Percentiles rank a stretch among this genome's conserved stretches.
phyloP scores from a whole-genome alignment of 2,888 invertebrate species.

The Invenusta paracnida region DNA sequence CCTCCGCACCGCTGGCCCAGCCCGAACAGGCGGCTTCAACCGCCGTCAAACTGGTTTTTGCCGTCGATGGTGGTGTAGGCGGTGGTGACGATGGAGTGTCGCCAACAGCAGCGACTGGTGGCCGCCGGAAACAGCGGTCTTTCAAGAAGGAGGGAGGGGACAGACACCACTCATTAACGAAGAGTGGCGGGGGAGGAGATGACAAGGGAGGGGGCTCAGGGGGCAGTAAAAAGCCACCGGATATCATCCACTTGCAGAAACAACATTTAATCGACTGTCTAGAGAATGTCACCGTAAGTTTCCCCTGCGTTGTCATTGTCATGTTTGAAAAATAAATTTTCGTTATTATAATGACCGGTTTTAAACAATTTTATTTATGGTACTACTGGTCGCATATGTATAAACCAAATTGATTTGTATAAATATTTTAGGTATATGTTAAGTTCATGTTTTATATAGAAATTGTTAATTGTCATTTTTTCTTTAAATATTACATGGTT shows the following conservation, averaged over 20 bases:
- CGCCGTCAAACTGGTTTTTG: background rate
- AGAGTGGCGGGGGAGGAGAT: no score
- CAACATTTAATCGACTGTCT: conserved; percentile 29
- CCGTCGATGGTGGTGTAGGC: background rate
- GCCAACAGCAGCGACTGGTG: background rate
- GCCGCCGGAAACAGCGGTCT: background rate
- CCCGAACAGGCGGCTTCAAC: background rate
- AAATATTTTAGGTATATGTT: no score
- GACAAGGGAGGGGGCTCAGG: background rate
- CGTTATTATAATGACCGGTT: no score
- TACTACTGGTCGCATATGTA: no score
- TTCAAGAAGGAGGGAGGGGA: background rate
- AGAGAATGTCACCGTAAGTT: conserved; percentile 29
- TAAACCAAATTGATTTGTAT: no score
- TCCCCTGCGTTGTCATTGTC: no score
- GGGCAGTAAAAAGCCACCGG: background rate
- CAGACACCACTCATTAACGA: background rate
- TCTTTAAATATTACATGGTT: no score
- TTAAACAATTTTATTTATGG: no score
- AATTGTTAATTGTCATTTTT: no score
- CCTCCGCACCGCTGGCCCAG: background rate
- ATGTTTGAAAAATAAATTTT: background rate
- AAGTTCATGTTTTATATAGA: no score
- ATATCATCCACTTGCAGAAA: conserved; percentile 6
- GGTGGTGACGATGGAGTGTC: background rate